phyloP scores from a whole-genome alignment of 2,113 vertebrate genomes.

The Cyphomyrus discorhynchus region DNA sequence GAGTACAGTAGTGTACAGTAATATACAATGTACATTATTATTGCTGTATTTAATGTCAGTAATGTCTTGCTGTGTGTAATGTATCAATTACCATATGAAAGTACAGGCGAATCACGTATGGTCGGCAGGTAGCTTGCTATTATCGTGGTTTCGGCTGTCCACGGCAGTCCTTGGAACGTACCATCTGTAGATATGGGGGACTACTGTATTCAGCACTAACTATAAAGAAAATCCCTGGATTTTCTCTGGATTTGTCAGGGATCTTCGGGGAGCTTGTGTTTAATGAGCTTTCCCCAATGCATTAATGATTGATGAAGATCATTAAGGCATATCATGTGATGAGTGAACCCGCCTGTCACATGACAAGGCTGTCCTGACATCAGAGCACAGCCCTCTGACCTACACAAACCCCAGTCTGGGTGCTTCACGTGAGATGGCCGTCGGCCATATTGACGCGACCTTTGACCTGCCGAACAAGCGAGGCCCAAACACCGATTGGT shows the following conservation, averaged over 20 bases:
- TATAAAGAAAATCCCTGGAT: not conserved
- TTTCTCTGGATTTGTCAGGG: not conserved
- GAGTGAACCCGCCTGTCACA: not conserved
- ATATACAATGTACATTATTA: not conserved
- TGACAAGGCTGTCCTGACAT: not conserved
- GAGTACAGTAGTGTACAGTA: not conserved
- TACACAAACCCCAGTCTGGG: not conserved
- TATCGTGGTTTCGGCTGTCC: not conserved
- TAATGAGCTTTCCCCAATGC: not conserved
- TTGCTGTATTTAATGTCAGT: not conserved
- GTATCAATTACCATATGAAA: not conserved
- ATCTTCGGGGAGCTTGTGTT: not conserved
- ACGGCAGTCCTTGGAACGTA: not conserved
- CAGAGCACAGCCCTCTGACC: not conserved
- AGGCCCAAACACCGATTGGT: not conserved
- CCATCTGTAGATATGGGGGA: not conserved
- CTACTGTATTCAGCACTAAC: not conserved
- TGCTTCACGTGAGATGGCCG: not conserved
- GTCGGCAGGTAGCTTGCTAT: not conserved
- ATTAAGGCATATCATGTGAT: not conserved
- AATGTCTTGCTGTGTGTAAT: not conserved
- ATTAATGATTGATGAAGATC: constrained; percentile 10
- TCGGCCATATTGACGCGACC: not conserved
- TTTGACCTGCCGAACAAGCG: not conserved
- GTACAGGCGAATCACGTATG: not conserved